Conservation (phyloP, 1,140 invertebrate species). For the Rhyacophila brunnea region DNA sequence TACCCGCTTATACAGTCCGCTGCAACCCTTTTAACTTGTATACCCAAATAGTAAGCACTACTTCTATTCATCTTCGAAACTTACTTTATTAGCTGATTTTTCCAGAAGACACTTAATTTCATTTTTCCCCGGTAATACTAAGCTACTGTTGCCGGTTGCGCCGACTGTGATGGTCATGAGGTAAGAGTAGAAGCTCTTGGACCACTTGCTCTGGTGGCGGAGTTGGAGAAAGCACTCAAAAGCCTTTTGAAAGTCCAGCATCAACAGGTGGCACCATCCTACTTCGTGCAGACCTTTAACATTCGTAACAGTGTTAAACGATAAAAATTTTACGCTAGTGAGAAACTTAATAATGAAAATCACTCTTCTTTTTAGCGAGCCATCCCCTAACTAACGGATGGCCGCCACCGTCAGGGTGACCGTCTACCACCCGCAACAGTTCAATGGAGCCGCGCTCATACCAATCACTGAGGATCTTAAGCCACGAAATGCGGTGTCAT, state of each 20-base stretch:
- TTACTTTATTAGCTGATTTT: constrained; percentile 31
- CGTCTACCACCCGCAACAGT: too few species aligned
- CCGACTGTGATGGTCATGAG: constrained; percentile 50
- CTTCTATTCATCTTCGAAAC: too few species aligned
- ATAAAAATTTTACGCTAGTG: not conserved
- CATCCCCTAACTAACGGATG: too few species aligned
- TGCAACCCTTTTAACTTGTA: too few species aligned
- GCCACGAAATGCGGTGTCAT: too few species aligned
- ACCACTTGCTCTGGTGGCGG: constrained; percentile 66
- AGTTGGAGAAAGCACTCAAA: constrained; percentile 59
- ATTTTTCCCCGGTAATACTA: constrained; percentile 15
- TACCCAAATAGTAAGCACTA: too few species aligned
- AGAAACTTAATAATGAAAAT: too few species aligned
- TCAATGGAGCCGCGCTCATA: too few species aligned
- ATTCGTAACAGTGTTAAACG: not conserved
- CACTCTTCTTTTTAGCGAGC: too few species aligned
- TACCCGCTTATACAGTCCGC: too few species aligned
- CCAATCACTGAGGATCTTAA: too few species aligned
- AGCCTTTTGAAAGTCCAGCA: constrained; percentile 61
- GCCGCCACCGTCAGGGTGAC: too few species aligned
- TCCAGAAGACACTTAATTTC: constrained; percentile 26
- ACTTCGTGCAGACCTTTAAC: constrained; percentile 68
- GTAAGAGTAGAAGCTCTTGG: constrained; percentile 70
- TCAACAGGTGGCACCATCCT: constrained; percentile 70
- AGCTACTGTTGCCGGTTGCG: constrained; percentile 25